These are phyloP conservation scores for Zosterops japonicus DNA, from an alignment of 2,113 vertebrate species.

Conservation along the genomic window DNA sequence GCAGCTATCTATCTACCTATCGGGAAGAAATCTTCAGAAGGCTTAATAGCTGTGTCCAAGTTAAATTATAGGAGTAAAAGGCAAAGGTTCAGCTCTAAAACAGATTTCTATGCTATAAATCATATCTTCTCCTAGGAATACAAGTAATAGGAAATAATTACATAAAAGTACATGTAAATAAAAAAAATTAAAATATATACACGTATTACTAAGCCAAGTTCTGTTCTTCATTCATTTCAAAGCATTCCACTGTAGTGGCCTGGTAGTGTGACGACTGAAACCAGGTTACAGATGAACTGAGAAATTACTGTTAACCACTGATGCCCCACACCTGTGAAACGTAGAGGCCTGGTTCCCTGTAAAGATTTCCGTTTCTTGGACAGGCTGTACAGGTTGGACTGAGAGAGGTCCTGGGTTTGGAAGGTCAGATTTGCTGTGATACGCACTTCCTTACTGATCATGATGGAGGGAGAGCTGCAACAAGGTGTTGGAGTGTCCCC, in stretches of 20 bases:
- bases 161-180: not conserved
- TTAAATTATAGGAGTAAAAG: not conserved
- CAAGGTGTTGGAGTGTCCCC: slow-evolving; percentile 70
- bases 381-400: not conserved
- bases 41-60: not conserved
- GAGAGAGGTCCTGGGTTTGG: not conserved
- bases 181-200: not conserved
- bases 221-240: not conserved
- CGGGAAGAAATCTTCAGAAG: not conserved
- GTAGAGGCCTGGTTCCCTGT: not conserved
- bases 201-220: not conserved
- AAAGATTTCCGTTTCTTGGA: not conserved
- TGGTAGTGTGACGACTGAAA: not conserved
- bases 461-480: not conserved
- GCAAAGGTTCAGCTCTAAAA: not conserved
- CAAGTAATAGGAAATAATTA: not conserved
- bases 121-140: not conserved
- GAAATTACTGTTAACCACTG: not conserved
- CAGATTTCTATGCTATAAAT: not conserved
- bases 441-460: not conserved
- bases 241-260: not conserved
- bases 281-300: not conserved
- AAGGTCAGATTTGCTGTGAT: slow-evolving; percentile 37
- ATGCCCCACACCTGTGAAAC: rapidly evolving
- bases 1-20: not conserved